phyloP scores from a whole-genome alignment of 2,797 vertebrate species.

The Sebastolobus altivelis region DNA sequence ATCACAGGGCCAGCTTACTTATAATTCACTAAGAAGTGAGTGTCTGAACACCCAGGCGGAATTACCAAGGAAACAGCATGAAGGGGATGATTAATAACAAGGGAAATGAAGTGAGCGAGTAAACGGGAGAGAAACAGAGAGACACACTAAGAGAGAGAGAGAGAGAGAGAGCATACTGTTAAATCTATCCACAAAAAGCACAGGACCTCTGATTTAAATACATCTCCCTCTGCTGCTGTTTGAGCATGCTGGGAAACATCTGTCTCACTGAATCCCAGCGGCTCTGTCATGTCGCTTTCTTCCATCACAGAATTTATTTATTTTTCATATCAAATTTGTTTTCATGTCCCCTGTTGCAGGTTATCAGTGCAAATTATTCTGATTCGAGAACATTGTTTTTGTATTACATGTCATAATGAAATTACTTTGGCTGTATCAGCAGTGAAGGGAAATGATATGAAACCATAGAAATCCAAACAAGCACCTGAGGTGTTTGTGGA shows the following conservation, averaged over 20 bases:
- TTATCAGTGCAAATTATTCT: slow-evolving; percentile 47
- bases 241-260: slow-evolving; percentile 63
- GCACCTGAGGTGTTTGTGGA: background rate
- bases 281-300: slow-evolving; percentile 8
- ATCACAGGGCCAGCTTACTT: slow-evolving; percentile 33
- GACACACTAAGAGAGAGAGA: background rate
- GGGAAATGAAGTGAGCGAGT: slow-evolving; percentile 15
- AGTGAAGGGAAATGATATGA: slow-evolving; percentile 4
- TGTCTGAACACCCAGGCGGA: slow-evolving; percentile 39
- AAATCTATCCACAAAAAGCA: slow-evolving; percentile 22
- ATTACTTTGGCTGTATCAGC: background rate
- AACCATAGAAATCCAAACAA: slow-evolving; percentile 8
- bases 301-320: background rate
- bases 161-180: background rate
- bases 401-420: slow-evolving; percentile 24
- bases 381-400: slow-evolving; percentile 24
- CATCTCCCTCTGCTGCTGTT: slow-evolving; percentile 27
- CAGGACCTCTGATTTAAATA: slow-evolving; percentile 34
- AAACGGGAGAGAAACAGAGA: slow-evolving; percentile 10
- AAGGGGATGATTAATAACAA: slow-evolving; percentile 49
- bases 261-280: slow-evolving; percentile 34
- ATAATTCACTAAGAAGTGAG: slow-evolving; percentile 42
- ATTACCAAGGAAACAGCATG: slow-evolving; percentile 55
- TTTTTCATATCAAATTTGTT: slow-evolving; percentile 30
- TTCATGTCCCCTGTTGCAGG: slow-evolving; percentile 21